These are phyloP conservation scores for Aethes cnicana DNA, from an alignment of 2,888 invertebrate species.

Conservation along the genomic window DNA sequence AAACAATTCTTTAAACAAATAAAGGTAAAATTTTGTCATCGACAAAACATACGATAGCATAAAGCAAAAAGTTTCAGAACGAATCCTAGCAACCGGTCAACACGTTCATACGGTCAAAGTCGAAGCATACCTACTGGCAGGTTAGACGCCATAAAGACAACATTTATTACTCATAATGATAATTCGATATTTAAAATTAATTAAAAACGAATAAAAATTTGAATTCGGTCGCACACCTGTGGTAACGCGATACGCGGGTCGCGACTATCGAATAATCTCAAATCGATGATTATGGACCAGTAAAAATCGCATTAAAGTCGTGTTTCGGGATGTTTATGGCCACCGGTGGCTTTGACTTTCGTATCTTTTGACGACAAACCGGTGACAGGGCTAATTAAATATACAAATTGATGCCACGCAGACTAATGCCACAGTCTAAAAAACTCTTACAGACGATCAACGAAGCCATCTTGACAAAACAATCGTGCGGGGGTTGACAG, in stretches of 20 bases:
- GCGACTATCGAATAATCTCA: slow-evolving; percentile 32
- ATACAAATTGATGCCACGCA: no score
- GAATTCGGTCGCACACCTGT: slow-evolving; percentile 52
- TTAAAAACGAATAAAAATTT: slow-evolving; percentile 40
- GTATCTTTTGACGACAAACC: slow-evolving; percentile 12
- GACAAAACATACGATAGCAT: background rate
- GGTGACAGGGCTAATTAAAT: background rate
- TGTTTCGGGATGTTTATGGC: slow-evolving; percentile 15
- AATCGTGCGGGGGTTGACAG: no score
- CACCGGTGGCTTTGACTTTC: slow-evolving; percentile 21
- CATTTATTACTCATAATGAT: background rate
- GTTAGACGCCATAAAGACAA: slow-evolving; percentile 11
- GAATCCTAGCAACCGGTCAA: slow-evolving; percentile 1
- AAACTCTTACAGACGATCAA: no score
- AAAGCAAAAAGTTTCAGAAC: slow-evolving; percentile 14
- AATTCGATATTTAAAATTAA: slow-evolving; percentile 38
- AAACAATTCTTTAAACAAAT: no score
- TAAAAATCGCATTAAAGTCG: slow-evolving; percentile 29
- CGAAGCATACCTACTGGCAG: background rate
- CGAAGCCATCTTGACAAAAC: no score
- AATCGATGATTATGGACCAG: slow-evolving; percentile 33
- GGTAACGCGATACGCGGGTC: slow-evolving; percentile 47
- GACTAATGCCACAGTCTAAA: no score
- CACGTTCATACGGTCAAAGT: background rate
- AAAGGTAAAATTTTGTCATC: background rate